Evolutionary conservation across 2,113 vertebrate genomes (phyloP).

Genomic region (Potamarius usumacintae): DNA sequence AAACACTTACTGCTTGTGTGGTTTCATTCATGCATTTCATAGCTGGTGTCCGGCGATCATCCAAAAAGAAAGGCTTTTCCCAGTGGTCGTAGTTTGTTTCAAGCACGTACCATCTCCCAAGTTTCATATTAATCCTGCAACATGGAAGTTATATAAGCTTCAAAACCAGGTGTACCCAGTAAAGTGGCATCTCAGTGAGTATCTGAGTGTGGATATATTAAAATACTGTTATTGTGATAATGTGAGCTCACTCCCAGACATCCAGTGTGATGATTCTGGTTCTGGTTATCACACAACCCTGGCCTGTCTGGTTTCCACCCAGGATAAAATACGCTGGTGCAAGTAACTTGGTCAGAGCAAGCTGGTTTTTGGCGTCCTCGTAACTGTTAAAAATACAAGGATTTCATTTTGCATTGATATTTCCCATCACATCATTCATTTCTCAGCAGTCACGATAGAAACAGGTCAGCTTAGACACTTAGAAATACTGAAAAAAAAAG

Average conservation of each 20-base stretch:
- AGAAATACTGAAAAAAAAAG: neutral
- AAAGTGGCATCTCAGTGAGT: neutral
- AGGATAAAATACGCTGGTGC: conserved; percentile 88
- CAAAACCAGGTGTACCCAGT: neutral
- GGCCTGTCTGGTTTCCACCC: conserved; percentile 79
- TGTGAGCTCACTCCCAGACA: conserved; percentile 79
- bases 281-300: conserved; percentile 85
- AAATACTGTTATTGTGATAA: neutral
- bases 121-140: conserved; percentile 74
- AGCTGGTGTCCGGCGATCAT: conserved; percentile 78
- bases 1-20: conserved; percentile 71
- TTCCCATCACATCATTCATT: neutral
- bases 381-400: conserved; percentile 70
- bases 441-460: neutral
- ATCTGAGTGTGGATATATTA: neutral
- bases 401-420: neutral
- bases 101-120: conserved; percentile 76
- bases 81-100: conserved; percentile 88
- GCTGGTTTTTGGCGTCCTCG: conserved; percentile 77
- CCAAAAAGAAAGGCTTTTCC: conserved; percentile 77
- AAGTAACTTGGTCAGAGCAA: conserved; percentile 75
- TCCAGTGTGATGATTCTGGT: conserved; percentile 73
- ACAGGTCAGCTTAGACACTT: neutral
- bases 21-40: conserved; percentile 80
- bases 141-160: neutral